Evolutionary conservation across 2,797 vertebrate species (phyloP).

Genomic region (Lagodon rhomboides): DNA sequence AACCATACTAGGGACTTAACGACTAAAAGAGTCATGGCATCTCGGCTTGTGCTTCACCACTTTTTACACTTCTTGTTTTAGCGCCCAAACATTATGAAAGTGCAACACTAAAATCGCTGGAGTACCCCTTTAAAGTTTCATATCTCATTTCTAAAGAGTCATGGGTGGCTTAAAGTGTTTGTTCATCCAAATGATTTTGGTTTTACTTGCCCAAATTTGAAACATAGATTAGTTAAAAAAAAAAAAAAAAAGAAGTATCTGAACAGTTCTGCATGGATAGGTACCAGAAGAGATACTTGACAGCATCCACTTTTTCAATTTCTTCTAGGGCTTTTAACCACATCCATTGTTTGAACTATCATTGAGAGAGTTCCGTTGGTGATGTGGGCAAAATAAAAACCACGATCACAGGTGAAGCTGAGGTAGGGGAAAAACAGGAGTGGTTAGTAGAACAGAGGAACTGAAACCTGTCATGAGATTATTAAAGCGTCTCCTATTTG

Average conservation of each 20-base stretch:
- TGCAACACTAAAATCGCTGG: background rate
- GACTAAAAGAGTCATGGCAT: background rate
- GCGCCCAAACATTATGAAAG: background rate
- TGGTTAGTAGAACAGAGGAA: slow-evolving; percentile 23
- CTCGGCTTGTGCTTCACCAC: background rate
- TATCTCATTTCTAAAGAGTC: background rate
- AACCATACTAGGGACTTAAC: too few relatives aligned
- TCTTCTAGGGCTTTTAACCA: too few relatives aligned
- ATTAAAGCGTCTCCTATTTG: background rate
- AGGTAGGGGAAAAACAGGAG: background rate
- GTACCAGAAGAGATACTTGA: too few relatives aligned
- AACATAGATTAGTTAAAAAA: background rate
- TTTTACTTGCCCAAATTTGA: background rate
- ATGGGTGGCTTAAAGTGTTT: background rate
- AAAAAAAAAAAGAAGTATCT: background rate
- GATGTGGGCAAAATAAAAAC: background rate
- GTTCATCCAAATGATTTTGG: background rate
- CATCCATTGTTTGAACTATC: too few relatives aligned
- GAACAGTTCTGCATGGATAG: too few relatives aligned
- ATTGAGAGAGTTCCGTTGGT: background rate
- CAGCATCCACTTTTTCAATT: too few relatives aligned
- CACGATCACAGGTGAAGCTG: too few relatives aligned
- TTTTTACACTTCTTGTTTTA: background rate
- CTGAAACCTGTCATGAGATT: background rate
- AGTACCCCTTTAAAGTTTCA: background rate